These are phyloP conservation scores for Bedellia somnulentella DNA, from an alignment of 2,888 invertebrate species.

Conservation along the genomic window DNA sequence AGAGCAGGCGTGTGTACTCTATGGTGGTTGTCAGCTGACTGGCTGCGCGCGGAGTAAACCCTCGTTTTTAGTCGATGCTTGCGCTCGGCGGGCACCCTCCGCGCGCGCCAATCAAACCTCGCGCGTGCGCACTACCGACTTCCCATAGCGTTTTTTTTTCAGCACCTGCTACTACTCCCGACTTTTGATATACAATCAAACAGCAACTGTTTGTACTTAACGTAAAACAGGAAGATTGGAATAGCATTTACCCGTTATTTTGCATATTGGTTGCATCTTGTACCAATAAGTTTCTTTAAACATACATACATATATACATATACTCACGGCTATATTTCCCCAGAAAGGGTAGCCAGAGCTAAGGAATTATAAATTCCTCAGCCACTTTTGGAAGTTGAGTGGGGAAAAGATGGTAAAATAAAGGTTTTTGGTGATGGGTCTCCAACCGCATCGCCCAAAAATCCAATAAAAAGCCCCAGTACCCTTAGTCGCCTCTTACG, in stretches of 20 bases:
- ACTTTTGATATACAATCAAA: not conserved
- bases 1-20: conserved; percentile 22
- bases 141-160: conserved; percentile 4
- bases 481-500: too few relatives aligned
- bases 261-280: too few relatives aligned
- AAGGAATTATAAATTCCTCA: too few relatives aligned
- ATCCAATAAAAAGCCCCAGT: too few relatives aligned
- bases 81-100: conserved; percentile 38
- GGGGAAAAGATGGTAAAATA: too few relatives aligned
- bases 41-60: conserved; percentile 43
- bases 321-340: too few relatives aligned
- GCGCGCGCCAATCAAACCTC: conserved; percentile 35
- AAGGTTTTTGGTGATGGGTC: too few relatives aligned
- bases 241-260: not conserved
- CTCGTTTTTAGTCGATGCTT: conserved; percentile 52
- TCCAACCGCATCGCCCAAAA: too few relatives aligned
- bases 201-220: not conserved
- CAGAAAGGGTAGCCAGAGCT: too few relatives aligned
- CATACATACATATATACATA: too few relatives aligned
- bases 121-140: conserved; percentile 26
- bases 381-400: too few relatives aligned
- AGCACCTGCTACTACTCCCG: not conserved
- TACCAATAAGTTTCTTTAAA: too few relatives aligned
- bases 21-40: conserved; percentile 53
- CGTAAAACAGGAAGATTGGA: not conserved